Percentiles rank a stretch among this genome's conserved stretches.
Evolutionary conservation across 1,140 invertebrate species (phyloP).

Genomic region (Aphelinus atriplicis): DNA sequence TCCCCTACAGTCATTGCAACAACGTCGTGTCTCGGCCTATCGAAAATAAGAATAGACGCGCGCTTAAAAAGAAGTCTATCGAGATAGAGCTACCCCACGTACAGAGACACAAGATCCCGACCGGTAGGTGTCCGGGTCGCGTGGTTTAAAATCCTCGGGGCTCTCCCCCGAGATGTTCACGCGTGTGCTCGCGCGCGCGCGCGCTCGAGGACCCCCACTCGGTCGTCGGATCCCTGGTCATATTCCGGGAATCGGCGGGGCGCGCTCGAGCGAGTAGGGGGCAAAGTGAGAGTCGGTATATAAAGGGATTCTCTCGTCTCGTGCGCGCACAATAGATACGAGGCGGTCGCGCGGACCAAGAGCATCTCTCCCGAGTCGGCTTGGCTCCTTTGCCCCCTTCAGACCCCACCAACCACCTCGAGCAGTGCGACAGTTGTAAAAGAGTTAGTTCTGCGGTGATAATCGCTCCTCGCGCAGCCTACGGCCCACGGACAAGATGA

Average conservation of each 20-base stretch:
- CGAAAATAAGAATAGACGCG: too few species aligned
- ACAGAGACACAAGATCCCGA: too few species aligned
- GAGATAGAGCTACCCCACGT: too few species aligned
- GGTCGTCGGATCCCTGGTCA: background rate
- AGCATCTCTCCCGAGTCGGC: conserved; percentile 9
- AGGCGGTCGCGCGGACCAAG: conserved; percentile 41
- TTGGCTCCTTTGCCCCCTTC: background rate
- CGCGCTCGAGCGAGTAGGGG: conserved; percentile 42
- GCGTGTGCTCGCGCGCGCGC: too few species aligned
- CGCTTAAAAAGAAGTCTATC: too few species aligned
- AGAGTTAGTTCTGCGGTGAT: conserved; percentile 21
- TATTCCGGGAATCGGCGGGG: conserved; percentile 40
- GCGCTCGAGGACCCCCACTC: too few species aligned
- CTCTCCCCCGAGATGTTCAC: too few species aligned
- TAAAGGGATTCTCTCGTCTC: conserved; percentile 64
- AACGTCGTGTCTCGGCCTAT: too few species aligned
- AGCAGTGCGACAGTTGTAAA: background rate
- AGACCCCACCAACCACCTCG: conserved; percentile 12
- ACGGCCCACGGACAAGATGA: conserved; percentile 8
- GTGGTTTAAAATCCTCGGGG: too few species aligned
- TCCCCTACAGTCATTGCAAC: too few species aligned
- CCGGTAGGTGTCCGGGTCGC: too few species aligned
- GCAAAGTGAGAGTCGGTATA: conserved; percentile 66
- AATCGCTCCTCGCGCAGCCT: conserved; percentile 8
- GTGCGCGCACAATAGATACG: conserved; percentile 54